Conservation (phyloP, 2,113 vertebrate genomes). For the Aptenodytes patagonicus region DNA sequence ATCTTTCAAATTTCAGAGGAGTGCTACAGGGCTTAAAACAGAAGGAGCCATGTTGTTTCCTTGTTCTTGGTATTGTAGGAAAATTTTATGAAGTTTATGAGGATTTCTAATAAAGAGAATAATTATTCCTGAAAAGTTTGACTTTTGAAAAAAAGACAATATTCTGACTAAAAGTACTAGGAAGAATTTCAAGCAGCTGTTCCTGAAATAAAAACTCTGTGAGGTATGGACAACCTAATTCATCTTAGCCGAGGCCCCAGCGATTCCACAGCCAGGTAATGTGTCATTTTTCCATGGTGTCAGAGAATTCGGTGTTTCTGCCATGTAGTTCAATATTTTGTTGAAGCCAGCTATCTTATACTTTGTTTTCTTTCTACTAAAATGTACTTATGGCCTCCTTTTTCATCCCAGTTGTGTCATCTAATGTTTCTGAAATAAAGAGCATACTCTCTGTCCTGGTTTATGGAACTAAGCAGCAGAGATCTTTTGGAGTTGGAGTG, state of each 20-base stretch:
- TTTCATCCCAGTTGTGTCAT: background rate
- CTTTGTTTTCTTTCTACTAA: background rate
- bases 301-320: constrained; percentile 8
- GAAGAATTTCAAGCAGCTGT: constrained; percentile 27
- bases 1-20: background rate
- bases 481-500: background rate
- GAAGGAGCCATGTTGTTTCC: background rate
- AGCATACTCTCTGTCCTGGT: background rate
- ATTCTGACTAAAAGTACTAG: background rate
- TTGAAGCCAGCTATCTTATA: background rate
- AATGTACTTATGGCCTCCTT: background rate
- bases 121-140: background rate
- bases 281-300: constrained; percentile 27
- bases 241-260: background rate
- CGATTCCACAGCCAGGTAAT: background rate
- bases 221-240: background rate
- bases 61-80: background rate
- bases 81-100: background rate
- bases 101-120: background rate
- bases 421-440: background rate
- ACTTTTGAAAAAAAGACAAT: background rate
- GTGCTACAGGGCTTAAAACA: background rate
- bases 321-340: background rate
- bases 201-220: background rate
- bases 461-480: background rate